Evolutionary conservation across 2,888 invertebrate species (phyloP).

Genomic region (Alitta virens): DNA sequence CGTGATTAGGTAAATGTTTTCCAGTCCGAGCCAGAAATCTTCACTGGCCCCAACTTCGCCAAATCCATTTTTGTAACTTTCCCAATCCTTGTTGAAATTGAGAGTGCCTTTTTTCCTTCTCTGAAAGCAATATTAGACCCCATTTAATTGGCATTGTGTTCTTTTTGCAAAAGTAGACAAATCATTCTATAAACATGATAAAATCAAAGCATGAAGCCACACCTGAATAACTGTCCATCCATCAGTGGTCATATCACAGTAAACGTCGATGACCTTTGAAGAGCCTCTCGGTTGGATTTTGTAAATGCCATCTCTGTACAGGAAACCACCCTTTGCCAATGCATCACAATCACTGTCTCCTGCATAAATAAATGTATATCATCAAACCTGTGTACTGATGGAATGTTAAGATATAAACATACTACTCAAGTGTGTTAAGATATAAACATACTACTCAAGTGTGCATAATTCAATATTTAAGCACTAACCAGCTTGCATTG

Average conservation of each 20-base stretch:
- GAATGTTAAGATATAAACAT: no score
- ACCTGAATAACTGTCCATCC: slow-evolving; percentile 23
- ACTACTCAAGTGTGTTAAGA: no score
- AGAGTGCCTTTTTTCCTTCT: background rate
- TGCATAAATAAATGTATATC: background rate
- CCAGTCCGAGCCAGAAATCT: slow-evolving; percentile 24
- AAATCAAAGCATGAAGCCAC: no score
- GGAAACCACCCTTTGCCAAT: background rate
- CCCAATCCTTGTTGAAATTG: slow-evolving; percentile 15
- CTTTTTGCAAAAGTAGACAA: no score
- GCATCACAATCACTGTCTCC: background rate
- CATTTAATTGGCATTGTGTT: no score
- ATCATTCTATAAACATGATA: no score
- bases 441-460: no score
- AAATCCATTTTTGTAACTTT: slow-evolving; percentile 19
- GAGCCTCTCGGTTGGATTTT: background rate
- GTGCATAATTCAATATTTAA: no score
- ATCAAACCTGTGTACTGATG: no score
- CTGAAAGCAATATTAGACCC: no score
- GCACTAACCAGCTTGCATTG: no score
- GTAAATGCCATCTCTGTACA: slow-evolving; percentile 1
- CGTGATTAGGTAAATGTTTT: slow-evolving; percentile 18
- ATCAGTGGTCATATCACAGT: slow-evolving; percentile 19
- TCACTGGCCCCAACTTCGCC: slow-evolving; percentile 5
- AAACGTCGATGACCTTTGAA: background rate